Conservation (phyloP, 2,797 vertebrate genomes). For the Lacerta agilis region DNA sequence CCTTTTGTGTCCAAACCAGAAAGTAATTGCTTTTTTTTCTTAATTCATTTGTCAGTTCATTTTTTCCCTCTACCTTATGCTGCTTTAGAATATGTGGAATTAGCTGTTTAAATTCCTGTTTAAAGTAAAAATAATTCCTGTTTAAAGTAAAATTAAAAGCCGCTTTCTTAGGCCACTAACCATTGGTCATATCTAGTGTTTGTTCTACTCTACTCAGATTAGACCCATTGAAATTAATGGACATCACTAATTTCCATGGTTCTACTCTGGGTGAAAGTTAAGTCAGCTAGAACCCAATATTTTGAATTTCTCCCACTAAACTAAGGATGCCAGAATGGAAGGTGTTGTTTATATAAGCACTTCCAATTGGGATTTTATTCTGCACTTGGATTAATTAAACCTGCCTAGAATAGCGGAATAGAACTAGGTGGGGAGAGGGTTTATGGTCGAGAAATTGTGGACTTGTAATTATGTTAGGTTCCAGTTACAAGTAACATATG, state of each 20-base stretch:
- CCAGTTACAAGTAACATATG: neutral
- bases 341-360: constrained; percentile 16
- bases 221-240: too few relatives aligned
- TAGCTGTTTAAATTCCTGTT: neutral
- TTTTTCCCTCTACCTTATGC: neutral
- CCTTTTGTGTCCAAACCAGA: constrained; percentile 40
- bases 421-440: neutral
- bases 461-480: neutral
- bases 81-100: constrained; percentile 54
- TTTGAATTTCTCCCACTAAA: constrained; percentile 11
- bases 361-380: neutral
- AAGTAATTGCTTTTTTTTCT: constrained; percentile 56
- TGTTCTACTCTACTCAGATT: too few relatives aligned
- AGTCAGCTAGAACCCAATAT: neutral
- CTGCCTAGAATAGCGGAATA: neutral
- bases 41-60: constrained; percentile 51
- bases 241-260: too few relatives aligned
- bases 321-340: constrained; percentile 3
- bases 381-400: neutral
- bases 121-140: too few relatives aligned
- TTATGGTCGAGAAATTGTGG: neutral
- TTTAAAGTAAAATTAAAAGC: constrained; percentile 10
- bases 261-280: too few relatives aligned
- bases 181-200: neutral
- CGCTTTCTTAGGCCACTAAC: constrained; percentile 24